A percentile compares a stretch with the other conserved stretches of the same genome.
phyloP scores from a whole-genome alignment of 2,888 invertebrate genomes.

The Micropterix aruncella region DNA sequence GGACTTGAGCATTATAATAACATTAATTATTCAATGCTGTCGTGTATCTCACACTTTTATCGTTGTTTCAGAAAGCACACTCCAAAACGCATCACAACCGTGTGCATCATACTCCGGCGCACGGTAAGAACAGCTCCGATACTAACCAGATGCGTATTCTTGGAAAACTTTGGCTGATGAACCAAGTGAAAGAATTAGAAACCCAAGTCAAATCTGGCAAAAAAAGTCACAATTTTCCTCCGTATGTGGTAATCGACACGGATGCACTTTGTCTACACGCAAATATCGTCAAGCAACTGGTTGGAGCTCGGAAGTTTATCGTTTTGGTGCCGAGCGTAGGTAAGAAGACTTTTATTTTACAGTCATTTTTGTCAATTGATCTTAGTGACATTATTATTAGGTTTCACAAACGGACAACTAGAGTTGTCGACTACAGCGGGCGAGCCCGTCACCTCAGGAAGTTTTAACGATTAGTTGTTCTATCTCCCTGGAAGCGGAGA shows the following conservation, averaged over 20 bases:
- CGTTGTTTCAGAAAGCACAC: too few species aligned
- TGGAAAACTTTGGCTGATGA: slow-evolving; percentile 80
- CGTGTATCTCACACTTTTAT: too few species aligned
- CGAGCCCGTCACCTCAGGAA: too few species aligned
- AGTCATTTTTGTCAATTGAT: too few species aligned
- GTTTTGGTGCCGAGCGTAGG: slow-evolving; percentile 80
- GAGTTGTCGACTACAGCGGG: too few species aligned
- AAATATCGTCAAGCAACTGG: slow-evolving; percentile 65
- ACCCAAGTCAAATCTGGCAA: slow-evolving; percentile 43
- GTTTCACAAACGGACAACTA: too few species aligned
- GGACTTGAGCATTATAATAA: too few species aligned
- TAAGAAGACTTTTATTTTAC: slow-evolving; percentile 27
- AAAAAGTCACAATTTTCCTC: slow-evolving; percentile 45
- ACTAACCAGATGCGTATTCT: slow-evolving; percentile 65
- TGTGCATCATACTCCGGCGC: slow-evolving; percentile 12
- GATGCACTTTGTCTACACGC: slow-evolving; percentile 66
- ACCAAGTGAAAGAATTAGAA: slow-evolving; percentile 79
- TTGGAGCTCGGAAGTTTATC: slow-evolving; percentile 72
- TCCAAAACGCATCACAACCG: slow-evolving; percentile 5
- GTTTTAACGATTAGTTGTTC: too few species aligned
- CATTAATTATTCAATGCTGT: too few species aligned
- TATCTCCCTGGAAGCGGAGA: too few species aligned
- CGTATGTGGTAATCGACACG: slow-evolving; percentile 80
- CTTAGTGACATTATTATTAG: too few species aligned
- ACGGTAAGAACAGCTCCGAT: slow-evolving; percentile 14